Conservation (phyloP, 2,113 vertebrate genomes). For the Sebastes schlegelii region DNA sequence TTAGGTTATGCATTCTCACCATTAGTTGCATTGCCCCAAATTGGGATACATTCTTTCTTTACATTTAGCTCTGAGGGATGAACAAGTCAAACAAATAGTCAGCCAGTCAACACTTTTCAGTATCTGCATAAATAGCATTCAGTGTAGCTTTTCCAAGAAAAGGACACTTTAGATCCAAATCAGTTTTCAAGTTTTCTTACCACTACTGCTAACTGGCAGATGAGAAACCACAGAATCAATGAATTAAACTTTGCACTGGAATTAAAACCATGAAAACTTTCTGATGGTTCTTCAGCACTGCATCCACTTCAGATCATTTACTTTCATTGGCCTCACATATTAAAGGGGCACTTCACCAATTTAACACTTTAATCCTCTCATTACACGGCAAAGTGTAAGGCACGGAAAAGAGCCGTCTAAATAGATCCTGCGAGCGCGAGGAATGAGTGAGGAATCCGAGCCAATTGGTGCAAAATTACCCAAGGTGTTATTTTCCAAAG, state of each 20-base stretch:
- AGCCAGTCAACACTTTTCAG: not conserved
- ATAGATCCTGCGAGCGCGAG: not conserved
- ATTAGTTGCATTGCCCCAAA: not conserved
- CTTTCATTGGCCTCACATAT: conserved; percentile 40
- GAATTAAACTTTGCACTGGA: not conserved
- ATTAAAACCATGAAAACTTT: not conserved
- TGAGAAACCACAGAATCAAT: not conserved
- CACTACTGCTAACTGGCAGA: not conserved
- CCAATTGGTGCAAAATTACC: conserved; percentile 10
- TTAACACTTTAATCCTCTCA: not conserved
- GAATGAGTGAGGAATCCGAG: not conserved
- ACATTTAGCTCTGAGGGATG: not conserved
- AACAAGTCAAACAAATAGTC: not conserved
- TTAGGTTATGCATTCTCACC: not conserved
- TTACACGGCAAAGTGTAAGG: not conserved
- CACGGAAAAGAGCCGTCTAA: not conserved
- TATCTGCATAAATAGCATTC: not conserved
- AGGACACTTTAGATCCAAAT: not conserved
- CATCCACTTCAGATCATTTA: conserved; percentile 21
- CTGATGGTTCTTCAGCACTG: not conserved
- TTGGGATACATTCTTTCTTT: not conserved
- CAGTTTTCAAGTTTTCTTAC: not conserved
- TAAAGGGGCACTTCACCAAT: conserved; percentile 7
- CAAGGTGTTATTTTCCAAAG: conserved; percentile 4
- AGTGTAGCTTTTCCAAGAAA: not conserved